Conservation (phyloP, 2,113 vertebrate species). For the Ivindomyrus marchei region DNA sequence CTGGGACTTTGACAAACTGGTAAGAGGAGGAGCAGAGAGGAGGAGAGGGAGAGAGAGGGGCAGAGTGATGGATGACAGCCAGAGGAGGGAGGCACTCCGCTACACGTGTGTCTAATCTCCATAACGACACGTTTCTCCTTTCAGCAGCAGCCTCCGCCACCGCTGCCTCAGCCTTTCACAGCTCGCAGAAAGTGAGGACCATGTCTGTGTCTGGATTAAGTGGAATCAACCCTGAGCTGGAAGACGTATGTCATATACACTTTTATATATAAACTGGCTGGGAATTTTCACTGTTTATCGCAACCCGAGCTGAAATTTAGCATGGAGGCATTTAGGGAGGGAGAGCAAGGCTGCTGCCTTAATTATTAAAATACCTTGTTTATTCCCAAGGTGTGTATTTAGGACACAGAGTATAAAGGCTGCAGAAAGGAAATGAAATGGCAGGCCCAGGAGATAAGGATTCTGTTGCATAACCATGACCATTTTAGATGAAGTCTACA, state of each 20-base stretch:
- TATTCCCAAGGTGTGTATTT: neutral
- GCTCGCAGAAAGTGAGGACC: neutral
- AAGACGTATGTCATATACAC: neutral
- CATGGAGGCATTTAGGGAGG: neutral
- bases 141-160: neutral
- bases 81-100: neutral
- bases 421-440: neutral
- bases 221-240: neutral
- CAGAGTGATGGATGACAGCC: conserved; percentile 3
- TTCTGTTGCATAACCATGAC: neutral
- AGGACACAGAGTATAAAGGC: neutral
- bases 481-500: conserved; percentile 16
- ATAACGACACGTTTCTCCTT: conserved; percentile 20
- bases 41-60: conserved; percentile 15
- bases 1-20: conserved; percentile 1
- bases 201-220: neutral
- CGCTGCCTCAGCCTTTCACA: neutral
- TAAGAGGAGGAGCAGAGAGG: neutral
- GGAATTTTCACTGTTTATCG: neutral
- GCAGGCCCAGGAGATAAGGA: neutral
- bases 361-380: conserved; percentile 1
- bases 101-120: conserved; percentile 24
- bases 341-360: neutral
- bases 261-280: neutral
- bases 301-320: neutral